A percentile compares a stretch with the other conserved stretches of the same genome.
These are phyloP conservation scores for Danaus melanippus DNA, from an alignment of 1,140 invertebrate genomes.

Conservation along the genomic window DNA sequence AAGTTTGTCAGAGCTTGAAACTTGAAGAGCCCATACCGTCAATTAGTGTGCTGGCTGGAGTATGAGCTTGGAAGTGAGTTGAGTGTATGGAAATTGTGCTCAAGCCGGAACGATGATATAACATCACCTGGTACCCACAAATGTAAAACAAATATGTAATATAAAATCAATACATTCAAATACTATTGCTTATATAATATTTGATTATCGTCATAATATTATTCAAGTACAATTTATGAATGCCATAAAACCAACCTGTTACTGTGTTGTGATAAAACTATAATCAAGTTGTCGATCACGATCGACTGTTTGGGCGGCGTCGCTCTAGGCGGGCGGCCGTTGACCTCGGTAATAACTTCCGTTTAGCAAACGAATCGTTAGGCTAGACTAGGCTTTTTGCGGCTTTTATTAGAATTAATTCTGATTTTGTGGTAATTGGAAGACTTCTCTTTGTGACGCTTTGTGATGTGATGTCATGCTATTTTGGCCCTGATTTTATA, in stretches of 20 bases:
- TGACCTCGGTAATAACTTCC: slow-evolving; percentile 62
- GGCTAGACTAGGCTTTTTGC: slow-evolving; percentile 29
- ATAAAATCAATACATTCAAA: too few species aligned
- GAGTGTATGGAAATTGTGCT: slow-evolving; percentile 28
- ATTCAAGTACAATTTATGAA: too few species aligned
- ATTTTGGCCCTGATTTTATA: too few species aligned
- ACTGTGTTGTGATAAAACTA: slow-evolving; percentile 11
- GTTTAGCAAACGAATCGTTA: slow-evolving; percentile 44
- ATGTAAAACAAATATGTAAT: too few species aligned
- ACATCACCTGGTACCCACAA: too few species aligned
- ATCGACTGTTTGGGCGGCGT: slow-evolving; percentile 43
- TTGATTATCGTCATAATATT: too few species aligned
- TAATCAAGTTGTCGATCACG: slow-evolving; percentile 25
- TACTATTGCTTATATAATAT: too few species aligned
- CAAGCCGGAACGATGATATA: slow-evolving; percentile 5
- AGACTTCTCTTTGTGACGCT: too few species aligned
- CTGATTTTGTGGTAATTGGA: too few species aligned
- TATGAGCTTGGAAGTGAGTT: slow-evolving; percentile 19
- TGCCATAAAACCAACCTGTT: too few species aligned
- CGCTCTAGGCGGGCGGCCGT: slow-evolving; percentile 30
- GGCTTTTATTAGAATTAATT: too few species aligned
- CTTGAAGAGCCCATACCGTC: slow-evolving; percentile 23
- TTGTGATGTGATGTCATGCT: too few species aligned
- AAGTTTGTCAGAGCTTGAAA: slow-evolving; percentile 25
- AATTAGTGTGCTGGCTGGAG: slow-evolving; percentile 24